A percentile compares a stretch with the other conserved stretches of the same genome.
phyloP scores from a whole-genome alignment of 2,797 vertebrate species.

The Sebastes dallii region DNA sequence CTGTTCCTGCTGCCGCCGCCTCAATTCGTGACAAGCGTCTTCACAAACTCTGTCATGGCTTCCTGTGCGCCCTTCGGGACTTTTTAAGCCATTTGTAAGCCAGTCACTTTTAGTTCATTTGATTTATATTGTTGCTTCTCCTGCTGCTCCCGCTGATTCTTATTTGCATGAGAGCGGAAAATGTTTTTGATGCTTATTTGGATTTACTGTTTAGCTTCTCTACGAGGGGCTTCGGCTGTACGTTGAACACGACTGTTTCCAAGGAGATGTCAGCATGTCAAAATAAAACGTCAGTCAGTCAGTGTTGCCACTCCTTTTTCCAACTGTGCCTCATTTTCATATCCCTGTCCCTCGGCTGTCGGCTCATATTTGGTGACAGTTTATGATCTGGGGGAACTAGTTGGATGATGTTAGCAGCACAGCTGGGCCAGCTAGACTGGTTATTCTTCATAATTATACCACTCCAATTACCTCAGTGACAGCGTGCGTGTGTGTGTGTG shows the following conservation, averaged over 20 bases:
- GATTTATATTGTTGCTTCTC: slow-evolving; percentile 36
- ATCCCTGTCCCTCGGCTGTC: slow-evolving; percentile 32
- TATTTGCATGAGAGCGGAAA: slow-evolving; percentile 17
- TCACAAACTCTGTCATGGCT: slow-evolving; percentile 53
- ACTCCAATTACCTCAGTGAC: slow-evolving; percentile 48
- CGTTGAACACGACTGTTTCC: slow-evolving; percentile 35
- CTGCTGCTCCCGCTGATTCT: slow-evolving; percentile 8
- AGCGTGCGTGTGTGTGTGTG: background rate
- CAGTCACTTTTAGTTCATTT: slow-evolving; percentile 56
- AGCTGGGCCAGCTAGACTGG: slow-evolving; percentile 56
- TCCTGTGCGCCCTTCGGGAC: slow-evolving; percentile 37
- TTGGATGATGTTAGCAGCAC: slow-evolving; percentile 51
- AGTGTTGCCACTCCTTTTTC: slow-evolving; percentile 40
- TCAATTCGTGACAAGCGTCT: slow-evolving; percentile 42
- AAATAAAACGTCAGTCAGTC: slow-evolving; percentile 43
- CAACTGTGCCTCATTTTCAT: slow-evolving; percentile 27
- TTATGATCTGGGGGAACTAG: slow-evolving; percentile 7
- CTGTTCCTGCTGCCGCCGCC: slow-evolving; percentile 32
- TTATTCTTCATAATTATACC: slow-evolving; percentile 65
- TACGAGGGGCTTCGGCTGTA: background rate
- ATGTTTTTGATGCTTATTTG: slow-evolving; percentile 17
- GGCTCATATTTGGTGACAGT: slow-evolving; percentile 34
- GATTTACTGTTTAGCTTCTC: background rate
- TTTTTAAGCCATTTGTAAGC: slow-evolving; percentile 70
- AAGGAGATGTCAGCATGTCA: slow-evolving; percentile 40